phyloP scores from a whole-genome alignment of 2,888 invertebrate species.

The Leucoptera coffeella region DNA sequence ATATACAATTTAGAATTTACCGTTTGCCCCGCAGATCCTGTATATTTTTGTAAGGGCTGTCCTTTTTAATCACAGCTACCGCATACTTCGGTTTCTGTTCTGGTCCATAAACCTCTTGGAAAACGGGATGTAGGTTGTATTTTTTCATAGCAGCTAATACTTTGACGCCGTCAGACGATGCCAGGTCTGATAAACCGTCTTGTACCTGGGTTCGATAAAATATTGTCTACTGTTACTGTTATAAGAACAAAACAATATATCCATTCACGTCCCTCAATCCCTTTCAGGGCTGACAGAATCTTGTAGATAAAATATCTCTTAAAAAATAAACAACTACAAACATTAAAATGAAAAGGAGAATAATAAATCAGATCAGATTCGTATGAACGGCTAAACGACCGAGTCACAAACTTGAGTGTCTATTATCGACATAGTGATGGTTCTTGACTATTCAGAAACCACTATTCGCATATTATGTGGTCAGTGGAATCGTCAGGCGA shows the following conservation, averaged over 20 bases:
- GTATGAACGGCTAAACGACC: no score
- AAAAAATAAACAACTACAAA: no score
- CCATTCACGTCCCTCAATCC: no score
- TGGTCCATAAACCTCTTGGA: conserved; percentile 57
- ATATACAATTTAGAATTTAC: no score
- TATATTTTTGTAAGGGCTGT: conserved; percentile 44
- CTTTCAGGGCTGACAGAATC: no score
- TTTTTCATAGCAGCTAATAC: conserved; percentile 45
- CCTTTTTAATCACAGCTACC: conserved; percentile 61
- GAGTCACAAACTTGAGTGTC: no score
- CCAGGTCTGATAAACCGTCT: conserved; percentile 64
- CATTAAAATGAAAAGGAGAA: conserved; percentile 5
- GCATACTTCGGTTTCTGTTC: conserved; percentile 53
- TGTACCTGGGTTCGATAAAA: conserved; percentile 30
- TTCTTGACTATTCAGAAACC: no score
- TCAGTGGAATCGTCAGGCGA: no score
- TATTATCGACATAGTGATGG: no score
- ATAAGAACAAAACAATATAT: no score
- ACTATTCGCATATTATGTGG: no score
- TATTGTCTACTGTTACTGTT: conserved; percentile 1
- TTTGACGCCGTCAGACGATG: conserved; percentile 59
- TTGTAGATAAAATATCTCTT: no score
- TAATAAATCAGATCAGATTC: conserved; percentile 4
- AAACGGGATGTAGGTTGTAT: conserved; percentile 56
- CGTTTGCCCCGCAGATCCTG: conserved; percentile 58